Percentiles rank a stretch among this genome's conserved stretches.
phyloP scores from a whole-genome alignment of 2,888 invertebrate species.

The Pandemis heparana region DNA sequence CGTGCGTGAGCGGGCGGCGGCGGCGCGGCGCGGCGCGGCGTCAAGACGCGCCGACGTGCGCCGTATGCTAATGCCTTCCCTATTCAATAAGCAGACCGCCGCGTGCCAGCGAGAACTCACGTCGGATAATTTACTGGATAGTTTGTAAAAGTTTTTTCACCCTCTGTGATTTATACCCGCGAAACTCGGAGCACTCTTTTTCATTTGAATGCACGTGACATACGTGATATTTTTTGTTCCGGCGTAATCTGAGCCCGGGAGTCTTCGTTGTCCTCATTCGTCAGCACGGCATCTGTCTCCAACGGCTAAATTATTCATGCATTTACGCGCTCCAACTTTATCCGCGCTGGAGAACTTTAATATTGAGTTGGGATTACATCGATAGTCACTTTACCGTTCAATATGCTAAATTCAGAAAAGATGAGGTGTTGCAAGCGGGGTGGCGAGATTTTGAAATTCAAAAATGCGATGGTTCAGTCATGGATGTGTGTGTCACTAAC shows the following conservation, averaged over 20 bases:
- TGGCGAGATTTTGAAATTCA: conserved; percentile 56
- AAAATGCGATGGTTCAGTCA: conserved; percentile 82
- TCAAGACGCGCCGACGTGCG: conserved; percentile 78
- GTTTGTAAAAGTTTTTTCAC: conserved; percentile 86
- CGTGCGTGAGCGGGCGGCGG: conserved; percentile 40
- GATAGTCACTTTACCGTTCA: conserved; percentile 76
- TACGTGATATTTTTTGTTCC: conserved; percentile 84
- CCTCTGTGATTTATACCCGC: conserved; percentile 85
- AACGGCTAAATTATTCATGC: conserved; percentile 82
- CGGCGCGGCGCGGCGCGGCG: conserved; percentile 48
- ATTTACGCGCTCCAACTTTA: conserved; percentile 79
- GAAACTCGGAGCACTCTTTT: conserved; percentile 84
- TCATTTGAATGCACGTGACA: conserved; percentile 86
- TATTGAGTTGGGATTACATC: conserved; percentile 76
- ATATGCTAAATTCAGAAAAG: conserved; percentile 70
- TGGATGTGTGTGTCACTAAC: conserved; percentile 75
- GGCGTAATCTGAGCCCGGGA: conserved; percentile 77
- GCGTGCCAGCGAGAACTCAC: conserved; percentile 84
- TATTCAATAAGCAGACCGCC: conserved; percentile 86
- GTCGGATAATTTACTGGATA: conserved; percentile 86
- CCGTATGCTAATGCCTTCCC: conserved; percentile 82
- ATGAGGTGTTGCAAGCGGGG: conserved; percentile 60
- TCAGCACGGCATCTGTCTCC: conserved; percentile 79
- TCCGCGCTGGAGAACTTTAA: conserved; percentile 70
- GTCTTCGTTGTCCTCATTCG: conserved; percentile 75